Percentiles rank a stretch among this genome's conserved stretches.
Conservation (phyloP, 2,888 invertebrate genomes). For the Andrena trimmerana region DNA sequence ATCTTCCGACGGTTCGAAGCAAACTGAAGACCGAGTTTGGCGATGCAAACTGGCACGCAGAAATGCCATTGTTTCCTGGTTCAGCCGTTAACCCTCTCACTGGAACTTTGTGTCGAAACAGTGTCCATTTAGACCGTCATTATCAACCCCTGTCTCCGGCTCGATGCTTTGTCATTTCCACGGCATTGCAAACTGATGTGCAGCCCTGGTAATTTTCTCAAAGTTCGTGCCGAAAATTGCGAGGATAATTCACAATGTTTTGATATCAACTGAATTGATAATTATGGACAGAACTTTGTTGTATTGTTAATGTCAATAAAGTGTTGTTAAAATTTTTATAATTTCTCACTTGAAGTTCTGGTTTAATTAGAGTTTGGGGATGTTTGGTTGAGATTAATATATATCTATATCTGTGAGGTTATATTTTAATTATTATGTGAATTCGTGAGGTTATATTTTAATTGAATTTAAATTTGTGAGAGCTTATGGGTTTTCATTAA, state of each 20-base stretch:
- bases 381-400: no score
- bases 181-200: not conserved
- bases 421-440: not conserved
- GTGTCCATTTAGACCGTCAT: conserved; percentile 35
- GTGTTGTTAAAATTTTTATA: no score
- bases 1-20: conserved; percentile 39
- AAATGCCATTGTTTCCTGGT: conserved; percentile 64
- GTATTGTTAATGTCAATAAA: not conserved
- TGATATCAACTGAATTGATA: not conserved
- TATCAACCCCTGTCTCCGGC: conserved; percentile 6
- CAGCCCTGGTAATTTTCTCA: not conserved
- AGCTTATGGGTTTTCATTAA: not conserved
- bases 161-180: conserved; percentile 4
- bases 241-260: not conserved
- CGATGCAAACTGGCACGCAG: conserved; percentile 52
- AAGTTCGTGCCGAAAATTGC: not conserved
- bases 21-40: conserved; percentile 19
- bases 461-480: not conserved
- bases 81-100: conserved; percentile 73
- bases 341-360: no score
- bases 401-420: no score
- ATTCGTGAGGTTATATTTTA: not conserved
- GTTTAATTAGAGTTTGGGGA: no score
- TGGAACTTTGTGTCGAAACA: conserved; percentile 25
- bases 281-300: not conserved